Evolutionary conservation across 1,140 invertebrate genomes (phyloP).

Genomic region (Ephestia elutella): DNA sequence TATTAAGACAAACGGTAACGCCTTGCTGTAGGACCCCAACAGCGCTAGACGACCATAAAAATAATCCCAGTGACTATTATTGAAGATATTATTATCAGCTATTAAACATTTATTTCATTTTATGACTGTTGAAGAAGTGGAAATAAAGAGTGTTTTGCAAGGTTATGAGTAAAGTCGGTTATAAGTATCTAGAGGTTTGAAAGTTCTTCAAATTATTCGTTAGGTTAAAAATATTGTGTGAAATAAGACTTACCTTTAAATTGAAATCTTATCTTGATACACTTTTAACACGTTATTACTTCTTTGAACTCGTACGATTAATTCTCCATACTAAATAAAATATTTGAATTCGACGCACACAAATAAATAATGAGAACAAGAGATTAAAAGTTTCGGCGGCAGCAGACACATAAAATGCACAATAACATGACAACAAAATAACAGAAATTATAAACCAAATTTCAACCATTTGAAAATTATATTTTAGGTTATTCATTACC

Average conservation of each 20-base stretch:
- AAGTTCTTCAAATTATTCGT: too few species aligned
- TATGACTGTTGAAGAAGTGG: too few species aligned
- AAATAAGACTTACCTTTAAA: too few species aligned
- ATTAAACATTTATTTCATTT: not conserved
- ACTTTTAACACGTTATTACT: too few species aligned
- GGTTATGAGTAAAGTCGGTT: too few species aligned
- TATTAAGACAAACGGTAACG: not conserved
- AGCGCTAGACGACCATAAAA: not conserved
- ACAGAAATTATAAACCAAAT: not conserved
- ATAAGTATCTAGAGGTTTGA: too few species aligned
- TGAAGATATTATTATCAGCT: not conserved
- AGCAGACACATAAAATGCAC: conserved; percentile 24
- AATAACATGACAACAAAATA: conserved; percentile 7
- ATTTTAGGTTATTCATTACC: too few species aligned
- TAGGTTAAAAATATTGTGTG: too few species aligned
- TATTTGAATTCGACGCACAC: conserved; percentile 7
- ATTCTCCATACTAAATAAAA: conserved; percentile 36
- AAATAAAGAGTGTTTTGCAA: too few species aligned
- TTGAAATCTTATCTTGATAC: too few species aligned
- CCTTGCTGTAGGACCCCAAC: not conserved
- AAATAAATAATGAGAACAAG: conserved; percentile 11
- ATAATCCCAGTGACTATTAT: not conserved
- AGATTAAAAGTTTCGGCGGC: not conserved
- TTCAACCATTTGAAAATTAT: not conserved
- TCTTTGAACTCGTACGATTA: too few species aligned